Evolutionary conservation across 2,888 invertebrate species (phyloP).

Genomic region (Coecobrya sp.): DNA sequence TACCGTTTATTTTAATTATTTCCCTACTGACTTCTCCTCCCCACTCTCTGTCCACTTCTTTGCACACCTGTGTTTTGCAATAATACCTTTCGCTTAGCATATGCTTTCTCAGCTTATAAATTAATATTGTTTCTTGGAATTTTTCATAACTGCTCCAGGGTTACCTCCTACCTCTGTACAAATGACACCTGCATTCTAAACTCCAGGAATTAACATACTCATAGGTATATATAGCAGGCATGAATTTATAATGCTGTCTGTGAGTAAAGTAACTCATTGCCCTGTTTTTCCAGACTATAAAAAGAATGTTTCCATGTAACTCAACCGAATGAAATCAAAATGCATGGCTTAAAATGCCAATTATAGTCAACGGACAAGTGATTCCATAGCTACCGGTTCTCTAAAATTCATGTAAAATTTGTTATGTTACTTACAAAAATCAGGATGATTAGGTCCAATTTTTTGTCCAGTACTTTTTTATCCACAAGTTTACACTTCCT

Average conservation of each 20-base stretch:
- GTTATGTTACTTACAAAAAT: conserved; percentile 14
- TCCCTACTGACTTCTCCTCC: conserved; percentile 39
- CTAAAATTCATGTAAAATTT: neutral
- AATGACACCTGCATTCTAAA: neutral
- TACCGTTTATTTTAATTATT: conserved; percentile 57
- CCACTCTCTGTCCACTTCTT: neutral
- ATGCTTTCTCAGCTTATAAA: conserved; percentile 5
- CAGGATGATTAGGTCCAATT: neutral
- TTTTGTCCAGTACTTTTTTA: neutral
- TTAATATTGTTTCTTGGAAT: neutral
- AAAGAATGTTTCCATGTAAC: no score
- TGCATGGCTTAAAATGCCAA: no score
- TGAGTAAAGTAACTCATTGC: no score
- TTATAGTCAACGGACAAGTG: neutral
- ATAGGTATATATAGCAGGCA: no score
- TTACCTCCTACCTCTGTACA: neutral
- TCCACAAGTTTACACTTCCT: neutral
- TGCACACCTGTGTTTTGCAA: conserved; percentile 23
- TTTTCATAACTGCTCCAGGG: neutral
- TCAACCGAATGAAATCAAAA: no score
- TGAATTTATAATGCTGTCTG: no score
- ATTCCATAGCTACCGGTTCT: neutral
- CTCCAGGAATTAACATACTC: neutral
- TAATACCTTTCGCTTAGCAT: neutral
- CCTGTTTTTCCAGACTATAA: no score